A percentile compares a stretch with the other conserved stretches of the same genome.
Conservation (phyloP, 1,140 invertebrate genomes). For the Leucophenga varia region DNA sequence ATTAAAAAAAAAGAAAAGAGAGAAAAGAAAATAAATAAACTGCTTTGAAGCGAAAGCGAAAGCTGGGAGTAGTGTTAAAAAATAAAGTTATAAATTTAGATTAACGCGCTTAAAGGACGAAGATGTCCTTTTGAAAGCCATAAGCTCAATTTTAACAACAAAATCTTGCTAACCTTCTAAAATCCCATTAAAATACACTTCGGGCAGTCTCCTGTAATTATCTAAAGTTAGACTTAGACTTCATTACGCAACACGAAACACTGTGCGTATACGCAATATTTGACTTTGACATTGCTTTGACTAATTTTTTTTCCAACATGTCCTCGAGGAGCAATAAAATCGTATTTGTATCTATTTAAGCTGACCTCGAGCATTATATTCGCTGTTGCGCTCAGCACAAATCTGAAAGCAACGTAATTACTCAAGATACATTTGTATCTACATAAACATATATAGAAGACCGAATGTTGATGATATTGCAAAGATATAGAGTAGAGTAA, state of each 20-base stretch:
- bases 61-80: conserved; percentile 17
- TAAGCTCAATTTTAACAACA: conserved; percentile 4
- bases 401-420: conserved; percentile 42
- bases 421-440: too few relatives aligned
- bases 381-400: conserved; percentile 34
- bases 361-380: conserved; percentile 16
- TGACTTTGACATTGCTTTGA: conserved; percentile 1
- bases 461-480: too few relatives aligned
- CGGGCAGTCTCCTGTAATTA: conserved; percentile 43
- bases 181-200: conserved; percentile 44
- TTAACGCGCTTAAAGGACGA: too few relatives aligned
- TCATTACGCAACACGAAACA: conserved; percentile 39
- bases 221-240: conserved; percentile 47
- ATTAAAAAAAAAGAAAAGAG: conserved; percentile 14
- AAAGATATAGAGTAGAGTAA: too few relatives aligned
- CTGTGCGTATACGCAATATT: not conserved
- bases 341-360: conserved; percentile 46
- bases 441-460: too few relatives aligned
- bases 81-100: conserved; percentile 53
- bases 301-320: conserved; percentile 34
- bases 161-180: conserved; percentile 10
- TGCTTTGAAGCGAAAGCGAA: not conserved
- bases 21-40: not conserved
- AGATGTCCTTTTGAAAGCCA: too few relatives aligned
- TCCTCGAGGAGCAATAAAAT: conserved; percentile 50